Evolutionary conservation across 2,797 vertebrate genomes (phyloP), one percentile per base, ranked within the genome.

Genomic region (Catostomus latipinnis): DNA sequence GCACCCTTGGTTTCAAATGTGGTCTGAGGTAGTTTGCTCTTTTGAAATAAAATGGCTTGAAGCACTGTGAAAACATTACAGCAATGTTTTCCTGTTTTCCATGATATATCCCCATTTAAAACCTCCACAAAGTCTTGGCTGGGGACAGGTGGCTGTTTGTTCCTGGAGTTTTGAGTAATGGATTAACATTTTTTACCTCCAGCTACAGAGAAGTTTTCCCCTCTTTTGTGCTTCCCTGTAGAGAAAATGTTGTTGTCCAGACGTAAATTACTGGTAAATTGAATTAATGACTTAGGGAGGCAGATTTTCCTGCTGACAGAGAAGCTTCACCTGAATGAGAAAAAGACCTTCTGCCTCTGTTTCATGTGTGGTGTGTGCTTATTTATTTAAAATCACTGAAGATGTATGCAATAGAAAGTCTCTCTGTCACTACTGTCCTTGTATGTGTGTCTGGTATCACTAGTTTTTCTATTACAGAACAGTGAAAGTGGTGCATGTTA

Each of bases 311-410:
- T 78, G 66, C 16, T 72, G 61, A 61, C 52, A 69, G 58, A 72
- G 76, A 81, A 73, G 45, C 48, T 74, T 63, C 65, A 77, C 53
- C 69, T 81, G 78, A 76, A 77, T 52, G 45, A 82, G 18, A 63
- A 74, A 50, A 71, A 56, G 34, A 49, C 57, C 50, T 34, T 61
- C n/a, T 62, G 49, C 22, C 69, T 63, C n/a, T n/a, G 73, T 62
- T 74, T 70, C 71, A 13, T 71, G 71, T 67, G 60, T 46, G 50
- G 58, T 6, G 11, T 70, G 48, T 18, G 8, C 10, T 18, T 62
- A 22, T 60, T 46, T 70, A 48, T 70, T 60, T 61, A 56, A 53
- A 34, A 53, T 76, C 65, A 13, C 13, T 60, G 18, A 9, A 63
- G 49, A 49, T 71, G 9, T 63, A 45, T 5, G 6, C 45, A 34